Evolutionary conservation across 2,113 vertebrate genomes (phyloP).

Genomic region (Crypturellus undulatus): DNA sequence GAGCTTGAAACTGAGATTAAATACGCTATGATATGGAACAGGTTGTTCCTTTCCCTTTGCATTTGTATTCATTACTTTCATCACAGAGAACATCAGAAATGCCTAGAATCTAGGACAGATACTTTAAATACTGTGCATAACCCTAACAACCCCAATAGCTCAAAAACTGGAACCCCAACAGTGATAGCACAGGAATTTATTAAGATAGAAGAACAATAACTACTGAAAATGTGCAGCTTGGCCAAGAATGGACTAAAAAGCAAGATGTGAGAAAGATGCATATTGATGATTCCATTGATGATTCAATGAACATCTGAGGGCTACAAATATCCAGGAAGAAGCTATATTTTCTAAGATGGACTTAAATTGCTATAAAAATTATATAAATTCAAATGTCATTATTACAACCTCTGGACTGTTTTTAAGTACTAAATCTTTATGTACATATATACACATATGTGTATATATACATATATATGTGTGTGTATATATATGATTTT

Average conservation of each 20-base stretch:
- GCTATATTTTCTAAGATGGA: not conserved
- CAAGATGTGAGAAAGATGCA: not conserved
- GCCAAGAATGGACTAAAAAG: not conserved
- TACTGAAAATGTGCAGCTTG: not conserved
- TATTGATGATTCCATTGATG: not conserved
- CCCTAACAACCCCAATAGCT: not conserved
- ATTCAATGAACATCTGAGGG: not conserved
- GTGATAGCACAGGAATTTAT: not conserved
- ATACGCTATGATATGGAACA: not conserved
- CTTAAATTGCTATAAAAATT: not conserved
- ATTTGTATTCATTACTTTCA: constrained; percentile 11
- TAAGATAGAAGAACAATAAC: constrained; percentile 26
- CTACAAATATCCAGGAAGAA: not conserved
- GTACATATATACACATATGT: no score
- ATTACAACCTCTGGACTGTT: not conserved
- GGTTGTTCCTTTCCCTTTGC: not conserved
- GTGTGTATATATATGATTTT: no score
- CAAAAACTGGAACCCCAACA: not conserved
- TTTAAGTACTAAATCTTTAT: not conserved
- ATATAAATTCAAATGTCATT: not conserved
- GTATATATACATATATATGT: no score
- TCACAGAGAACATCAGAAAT: not conserved
- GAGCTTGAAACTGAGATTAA: not conserved
- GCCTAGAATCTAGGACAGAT: not conserved
- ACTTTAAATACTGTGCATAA: not conserved